phyloP scores from a whole-genome alignment of 2,888 invertebrate genomes.

The Brachypalpus laphriformis region DNA sequence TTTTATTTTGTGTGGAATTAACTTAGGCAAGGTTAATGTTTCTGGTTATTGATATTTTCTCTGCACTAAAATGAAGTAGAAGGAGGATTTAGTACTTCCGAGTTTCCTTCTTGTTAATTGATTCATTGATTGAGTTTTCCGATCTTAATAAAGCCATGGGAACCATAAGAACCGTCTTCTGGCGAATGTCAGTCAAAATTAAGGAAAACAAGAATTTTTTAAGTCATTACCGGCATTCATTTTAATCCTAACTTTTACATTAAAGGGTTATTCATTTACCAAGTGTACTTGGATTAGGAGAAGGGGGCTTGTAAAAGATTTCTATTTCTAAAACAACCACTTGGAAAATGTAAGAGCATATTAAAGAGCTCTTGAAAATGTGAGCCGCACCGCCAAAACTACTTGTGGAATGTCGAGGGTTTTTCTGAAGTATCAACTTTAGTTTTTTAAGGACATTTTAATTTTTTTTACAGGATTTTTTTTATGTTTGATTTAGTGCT shows the following conservation, averaged over 20 bases:
- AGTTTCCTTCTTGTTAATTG: no score
- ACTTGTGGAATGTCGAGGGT: slow-evolving; percentile 8
- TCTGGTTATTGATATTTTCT: no score
- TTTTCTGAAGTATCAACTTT: slow-evolving; percentile 10
- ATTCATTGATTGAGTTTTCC: no score
- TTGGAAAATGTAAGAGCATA: slow-evolving; percentile 22
- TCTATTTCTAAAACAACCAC: slow-evolving; percentile 12
- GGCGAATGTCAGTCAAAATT: no score
- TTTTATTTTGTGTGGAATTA: background rate
- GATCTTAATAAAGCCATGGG: no score
- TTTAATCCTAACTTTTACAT: background rate
- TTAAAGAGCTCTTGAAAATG: slow-evolving; percentile 11
- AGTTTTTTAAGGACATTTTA: background rate
- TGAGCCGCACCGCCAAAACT: slow-evolving; percentile 5
- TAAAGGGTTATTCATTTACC: background rate
- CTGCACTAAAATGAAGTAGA: no score
- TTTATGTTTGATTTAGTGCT: no score
- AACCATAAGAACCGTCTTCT: no score
- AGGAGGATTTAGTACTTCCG: no score
- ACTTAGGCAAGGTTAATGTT: background rate
- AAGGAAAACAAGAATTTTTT: no score
- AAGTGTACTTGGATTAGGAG: slow-evolving; percentile 7
- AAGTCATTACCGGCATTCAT: background rate
- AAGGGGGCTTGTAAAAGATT: slow-evolving; percentile 1
- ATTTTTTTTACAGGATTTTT: no score